Evolutionary conservation across 2,888 invertebrate species (phyloP), one percentile per base, ranked within the genome.

Genomic region (Dinocampus coccinellae): DNA sequence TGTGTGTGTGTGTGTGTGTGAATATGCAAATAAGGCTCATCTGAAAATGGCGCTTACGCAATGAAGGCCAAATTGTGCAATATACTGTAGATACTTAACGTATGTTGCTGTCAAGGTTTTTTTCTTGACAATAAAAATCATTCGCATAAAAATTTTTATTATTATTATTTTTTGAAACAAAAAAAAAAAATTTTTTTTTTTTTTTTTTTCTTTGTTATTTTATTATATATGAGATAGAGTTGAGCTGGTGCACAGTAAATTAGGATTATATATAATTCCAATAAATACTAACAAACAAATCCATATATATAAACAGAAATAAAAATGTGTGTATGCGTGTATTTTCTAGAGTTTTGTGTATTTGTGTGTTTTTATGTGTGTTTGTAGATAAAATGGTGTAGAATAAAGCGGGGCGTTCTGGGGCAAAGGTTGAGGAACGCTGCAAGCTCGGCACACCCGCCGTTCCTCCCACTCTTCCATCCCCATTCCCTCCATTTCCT

Each of bases 341-440:
- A n/a, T n/a, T 4, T 29, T 4, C 7, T 29, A 4, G 29, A 4
- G 29, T n/a, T n/a, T n/a, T 29, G 39, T 36, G 55, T 55, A 58
- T 29, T 58, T 29, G 42, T n/a, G 57, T 1, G 11, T 60, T 11
- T 20, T 11, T 24, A 20, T 4, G 33, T 39, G 20, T 57, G 47
- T 36, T 9, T 67, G 22, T 10, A 47, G 20, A 39, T 16, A 42
- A 36, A 36, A 52, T 16, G 20, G 55, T 39, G 22, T 34, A 42
- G 62, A 53, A 29, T 11, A 39, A 61, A 61, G 67, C 29, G 78
- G 78, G 78, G 80, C 81, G 85, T 86, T 85, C 85, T 86, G 81
- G 85, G 86, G 81, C 85, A 86, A 85, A 86, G 86, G 87, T 87
- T 85, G 87, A 86, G 81, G 86, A 87, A 86, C 87, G 85, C 84